Base-by-base conservation (phyloP, 2,888 invertebrate genomes). In the Yponomeuta malinellus region DNA sequence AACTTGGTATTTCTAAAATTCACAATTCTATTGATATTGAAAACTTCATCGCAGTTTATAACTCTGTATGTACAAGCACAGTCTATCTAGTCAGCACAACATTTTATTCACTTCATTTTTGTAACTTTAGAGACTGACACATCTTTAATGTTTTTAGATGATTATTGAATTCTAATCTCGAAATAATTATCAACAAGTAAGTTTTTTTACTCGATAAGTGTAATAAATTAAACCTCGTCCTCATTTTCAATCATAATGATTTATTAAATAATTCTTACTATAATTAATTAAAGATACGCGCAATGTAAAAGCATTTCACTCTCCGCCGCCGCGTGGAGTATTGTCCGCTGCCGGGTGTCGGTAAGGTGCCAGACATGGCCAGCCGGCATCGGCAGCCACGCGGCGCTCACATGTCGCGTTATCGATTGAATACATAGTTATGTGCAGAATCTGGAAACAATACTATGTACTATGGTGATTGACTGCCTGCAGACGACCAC, bases 201-300 rank as follows among this genome's bases (percentile, higher is more conserved):
- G 5, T 10, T 31, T 33, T 65, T 31, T 65, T 31, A 29, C 10
- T 29, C 33, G 6, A 65, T 8, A 31, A 12, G 23, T 31, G 31
- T 31, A n/a, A 64, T 23, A 31, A 68, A 68, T 59, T 9, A 68
- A 52, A 68, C 48, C 2, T 8, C 48, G 10, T 8, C 31, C 10
- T 48, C 8, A 2, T 29, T 52, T 68, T 68, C 52, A 29, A 68
- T 68, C 68, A 68, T 37, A 10, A 48, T 65, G 37, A 29, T 70
- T 65, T 70, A 70, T 73, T 73, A 82, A 80, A 82, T 82, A 80
- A 79, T 79, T 83, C 78, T 83, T 80, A 83, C 80, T 83, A 70
- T 82, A 83, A 70, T 82, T 73, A 75, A 78, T 77, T 78, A 63
- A 77, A 79, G 79, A 80, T 81, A 83, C 81, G 82, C 81, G 79